Conservation (phyloP, 2,888 invertebrate genomes). For the Nezara viridula region DNA sequence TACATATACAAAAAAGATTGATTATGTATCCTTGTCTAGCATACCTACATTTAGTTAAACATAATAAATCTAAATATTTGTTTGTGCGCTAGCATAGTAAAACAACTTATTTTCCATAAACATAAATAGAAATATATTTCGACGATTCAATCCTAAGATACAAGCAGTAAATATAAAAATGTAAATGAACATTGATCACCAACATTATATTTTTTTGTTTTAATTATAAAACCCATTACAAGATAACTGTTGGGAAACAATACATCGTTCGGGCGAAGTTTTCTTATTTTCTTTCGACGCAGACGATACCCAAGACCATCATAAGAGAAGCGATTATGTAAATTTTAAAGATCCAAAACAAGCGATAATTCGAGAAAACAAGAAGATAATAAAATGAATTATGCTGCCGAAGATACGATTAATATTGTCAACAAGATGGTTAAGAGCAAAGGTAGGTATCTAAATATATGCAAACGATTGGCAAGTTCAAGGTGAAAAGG, state of each 20-base stretch:
- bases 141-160: not conserved
- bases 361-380: not conserved
- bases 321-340: not conserved
- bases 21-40: too few relatives aligned
- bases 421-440: conserved; percentile 27
- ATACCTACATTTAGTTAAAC: not conserved
- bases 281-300: not conserved
- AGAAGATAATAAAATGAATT: not conserved
- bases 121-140: not conserved
- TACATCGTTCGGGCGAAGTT: not conserved
- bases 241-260: not conserved
- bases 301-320: not conserved
- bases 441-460: not conserved
- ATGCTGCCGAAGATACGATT: not conserved
- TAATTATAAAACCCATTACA: not conserved
- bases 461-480: not conserved
- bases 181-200: not conserved
- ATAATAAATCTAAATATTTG: not conserved
- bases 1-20: too few relatives aligned
- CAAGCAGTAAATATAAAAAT: not conserved
- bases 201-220: not conserved
- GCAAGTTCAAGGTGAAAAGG: not conserved
- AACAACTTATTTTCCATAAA: not conserved
- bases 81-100: not conserved
- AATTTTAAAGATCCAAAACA: not conserved